phyloP scores from a whole-genome alignment of 2,888 invertebrate genomes.

The Protophormia terraenovae region DNA sequence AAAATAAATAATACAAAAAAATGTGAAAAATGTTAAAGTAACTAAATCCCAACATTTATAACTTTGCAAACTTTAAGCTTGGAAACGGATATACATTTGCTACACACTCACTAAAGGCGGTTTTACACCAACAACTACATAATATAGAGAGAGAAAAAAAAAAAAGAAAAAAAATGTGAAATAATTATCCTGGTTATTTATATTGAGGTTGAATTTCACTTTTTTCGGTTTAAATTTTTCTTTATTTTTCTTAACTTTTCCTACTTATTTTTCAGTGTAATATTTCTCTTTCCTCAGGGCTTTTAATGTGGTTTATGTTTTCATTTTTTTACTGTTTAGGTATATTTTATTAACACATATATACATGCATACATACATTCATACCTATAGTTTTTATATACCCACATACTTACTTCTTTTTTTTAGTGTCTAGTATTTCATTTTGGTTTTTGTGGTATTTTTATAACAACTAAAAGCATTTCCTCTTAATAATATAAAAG shows the following conservation, averaged over 20 bases:
- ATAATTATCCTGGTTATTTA: constrained; percentile 41
- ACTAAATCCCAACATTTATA: not conserved
- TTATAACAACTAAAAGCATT: no score
- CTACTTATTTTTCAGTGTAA: not conserved
- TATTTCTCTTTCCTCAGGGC: not conserved
- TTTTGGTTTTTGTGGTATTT: no score
- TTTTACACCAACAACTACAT: not conserved
- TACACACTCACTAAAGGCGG: not conserved
- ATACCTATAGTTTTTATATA: no score
- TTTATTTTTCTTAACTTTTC: not conserved
- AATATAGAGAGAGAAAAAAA: not conserved
- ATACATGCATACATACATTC: no score
- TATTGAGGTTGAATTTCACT: not conserved
- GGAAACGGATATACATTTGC: not conserved
- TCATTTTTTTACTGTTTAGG: no score
- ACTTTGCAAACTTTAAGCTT: not conserved
- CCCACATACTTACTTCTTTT: no score
- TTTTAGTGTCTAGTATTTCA: no score
- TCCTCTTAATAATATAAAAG: no score
- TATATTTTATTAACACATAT: no score
- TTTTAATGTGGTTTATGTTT: no score
- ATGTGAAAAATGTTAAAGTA: no score
- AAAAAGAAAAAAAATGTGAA: not conserved
- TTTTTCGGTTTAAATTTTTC: not conserved
- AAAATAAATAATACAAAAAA: no score